Evolutionary conservation across 2,113 vertebrate species (phyloP).

Genomic region (Mirza zaza): DNA sequence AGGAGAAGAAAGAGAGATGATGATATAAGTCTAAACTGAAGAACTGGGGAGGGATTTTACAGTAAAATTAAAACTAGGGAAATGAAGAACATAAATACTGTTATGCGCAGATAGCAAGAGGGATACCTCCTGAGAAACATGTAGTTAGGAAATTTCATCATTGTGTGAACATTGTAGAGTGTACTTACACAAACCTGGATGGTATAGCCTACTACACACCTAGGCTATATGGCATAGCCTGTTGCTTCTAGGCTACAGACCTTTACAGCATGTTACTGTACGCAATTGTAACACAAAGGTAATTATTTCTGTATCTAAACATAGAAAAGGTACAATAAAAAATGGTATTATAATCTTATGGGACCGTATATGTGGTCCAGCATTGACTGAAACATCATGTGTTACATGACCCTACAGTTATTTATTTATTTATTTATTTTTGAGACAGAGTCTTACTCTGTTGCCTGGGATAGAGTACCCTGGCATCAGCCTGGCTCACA

Average conservation of each 20-base stretch:
- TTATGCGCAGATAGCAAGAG: background rate
- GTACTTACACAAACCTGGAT: background rate
- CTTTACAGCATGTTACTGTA: background rate
- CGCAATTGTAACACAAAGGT: background rate
- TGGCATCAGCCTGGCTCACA: too few species aligned
- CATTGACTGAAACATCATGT: background rate
- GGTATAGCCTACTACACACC: background rate
- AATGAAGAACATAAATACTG: background rate
- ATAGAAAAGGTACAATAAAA: background rate
- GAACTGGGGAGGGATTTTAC: constrained; percentile 12
- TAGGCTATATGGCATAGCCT: background rate
- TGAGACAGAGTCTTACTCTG: too few species aligned
- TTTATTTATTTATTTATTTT: too few species aligned
- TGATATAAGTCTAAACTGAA: background rate
- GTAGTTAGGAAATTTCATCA: background rate
- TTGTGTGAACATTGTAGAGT: background rate
- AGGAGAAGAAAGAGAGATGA: constrained; percentile 37
- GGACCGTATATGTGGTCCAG: background rate
- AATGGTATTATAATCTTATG: background rate
- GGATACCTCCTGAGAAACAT: background rate
- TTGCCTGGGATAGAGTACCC: too few species aligned
- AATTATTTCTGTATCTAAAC: background rate
- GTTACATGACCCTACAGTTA: background rate
- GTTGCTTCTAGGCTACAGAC: background rate
- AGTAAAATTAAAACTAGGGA: constrained; percentile 33